Evolutionary conservation across 1,140 invertebrate species (phyloP), one percentile per base, ranked within the genome.

Genomic region (Saccostrea cuccullata): DNA sequence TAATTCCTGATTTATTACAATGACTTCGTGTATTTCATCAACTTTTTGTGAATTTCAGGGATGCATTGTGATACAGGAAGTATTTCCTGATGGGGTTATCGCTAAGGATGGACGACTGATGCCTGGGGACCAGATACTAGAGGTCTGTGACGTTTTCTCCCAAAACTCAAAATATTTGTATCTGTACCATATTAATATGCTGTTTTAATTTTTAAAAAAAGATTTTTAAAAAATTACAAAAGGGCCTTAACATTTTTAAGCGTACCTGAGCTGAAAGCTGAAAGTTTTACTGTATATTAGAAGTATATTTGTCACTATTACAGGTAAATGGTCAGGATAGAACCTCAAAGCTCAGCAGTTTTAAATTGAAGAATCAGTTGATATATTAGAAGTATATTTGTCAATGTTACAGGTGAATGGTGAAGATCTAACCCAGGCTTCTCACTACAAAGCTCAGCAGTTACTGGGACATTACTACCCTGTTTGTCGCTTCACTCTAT

Each of bases 21-120:
- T 47, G 6, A 47, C 6, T 47, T 47, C 6, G 0, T 47, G 9
- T 8, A 47, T 47, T 5, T 3, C 1, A 47, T 2, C 6, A 47
- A 47, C 47, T 47, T 47, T 5, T 5, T 47, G 47, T 47, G 47
- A 47, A 8, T 87, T 90, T 0, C 91, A 95, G 95, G 92, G 94
- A 20, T 95, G 95, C 88, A 94, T 96, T 58, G 95, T 96, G 2
- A 94, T 96, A 15, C 96, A 96, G 90, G 95, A 96, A 93, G 94
- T 96, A 23, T 96, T 95, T 90, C 91, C 92, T 82, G 93, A 95
- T 82, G 92, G 94, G 47, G 92, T 94, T 47, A 92, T 94, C 30
- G 91, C 88, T 23, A 93, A 93, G 88, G 95, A 95, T 91, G 93
- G 91, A 2, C 89, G 95, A 47, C 89, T 95, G 64, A 88, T 91